phyloP scores from a whole-genome alignment of 2,888 invertebrate genomes.

The Pseudococcus viburni region DNA sequence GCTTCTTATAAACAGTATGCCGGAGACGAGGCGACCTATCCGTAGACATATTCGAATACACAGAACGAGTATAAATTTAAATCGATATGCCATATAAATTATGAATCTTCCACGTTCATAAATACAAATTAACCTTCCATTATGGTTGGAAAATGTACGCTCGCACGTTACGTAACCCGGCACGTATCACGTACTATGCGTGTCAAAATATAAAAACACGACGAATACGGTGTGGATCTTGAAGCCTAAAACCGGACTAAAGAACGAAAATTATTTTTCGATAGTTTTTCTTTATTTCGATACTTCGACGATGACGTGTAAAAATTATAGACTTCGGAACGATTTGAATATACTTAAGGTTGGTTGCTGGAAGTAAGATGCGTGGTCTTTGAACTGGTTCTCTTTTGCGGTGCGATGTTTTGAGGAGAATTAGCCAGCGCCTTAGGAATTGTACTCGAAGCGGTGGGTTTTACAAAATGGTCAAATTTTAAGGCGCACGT shows the following conservation, averaged over 20 bases:
- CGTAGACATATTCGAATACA: not conserved
- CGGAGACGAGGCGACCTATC: not conserved
- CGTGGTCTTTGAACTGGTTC: not conserved
- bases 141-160: not conserved
- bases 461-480: conserved; percentile 21
- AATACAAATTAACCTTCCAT: conserved; percentile 53
- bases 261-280: not conserved
- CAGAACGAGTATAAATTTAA: conserved; percentile 29
- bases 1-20: not conserved
- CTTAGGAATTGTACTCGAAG: not conserved
- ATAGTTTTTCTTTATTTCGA: not conserved
- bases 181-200: conserved; percentile 33
- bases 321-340: conserved; percentile 1
- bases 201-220: conserved; percentile 13
- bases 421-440: not conserved
- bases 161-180: not conserved
- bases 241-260: not conserved
- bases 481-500: not conserved
- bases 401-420: not conserved
- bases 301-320: not conserved
- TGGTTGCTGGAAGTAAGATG: not conserved
- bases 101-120: conserved; percentile 45
- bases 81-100: conserved; percentile 49
- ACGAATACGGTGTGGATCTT: not conserved
- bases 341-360: not conserved